Evolutionary conservation across 2,113 vertebrate genomes (phyloP), one percentile per base, ranked within the genome.

Genomic region (Hypanus sabinus): DNA sequence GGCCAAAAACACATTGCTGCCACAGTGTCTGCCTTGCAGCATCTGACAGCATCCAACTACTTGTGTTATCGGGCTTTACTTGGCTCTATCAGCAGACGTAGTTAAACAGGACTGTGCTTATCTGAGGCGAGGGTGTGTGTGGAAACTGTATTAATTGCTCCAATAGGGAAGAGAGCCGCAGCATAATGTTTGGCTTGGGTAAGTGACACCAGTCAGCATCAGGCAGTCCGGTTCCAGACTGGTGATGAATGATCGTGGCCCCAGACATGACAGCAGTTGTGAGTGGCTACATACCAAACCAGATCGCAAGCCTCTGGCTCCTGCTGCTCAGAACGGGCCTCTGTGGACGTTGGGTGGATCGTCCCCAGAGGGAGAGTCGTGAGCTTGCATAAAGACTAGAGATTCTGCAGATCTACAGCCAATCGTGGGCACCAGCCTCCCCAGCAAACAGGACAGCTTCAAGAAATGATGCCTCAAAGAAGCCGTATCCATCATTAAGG

Each of bases 91-190:
- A 65, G 85, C n/a, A 90, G 85, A 65, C 60, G 16, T n/a, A n/a
- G 22, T 87, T 60, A 87, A 87, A 87, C 85, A 88, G 62, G 85
- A 88, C 85, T 33, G 22, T 33, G 30, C 85, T 90, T 90, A 90
- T 90, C 85, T 65, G 85, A 90, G 85, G 85, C 16, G 85, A n/a
- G 76, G 30, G 60, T 6, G 30, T 5, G 60, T 65, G 60, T 68
- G 85, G 85, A 90, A 90, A 90, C 85, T 62, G 85, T 65, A 90
- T 68, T 88, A 88, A 88, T 90, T 65, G 30, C 85, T 33, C 14
- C n/a, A 60, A 90, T 90, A 33, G 85, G 27, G 30, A 33, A 90
- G n/a, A 14, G 83, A 62, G 30, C 8, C 30, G 60, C 30, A 90
- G 30, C 60, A 90, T 9, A n/a, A 62, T 90, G 57, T 90, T 90